Evolutionary conservation across 2,888 invertebrate genomes (phyloP).

Genomic region (Axea sp.): DNA sequence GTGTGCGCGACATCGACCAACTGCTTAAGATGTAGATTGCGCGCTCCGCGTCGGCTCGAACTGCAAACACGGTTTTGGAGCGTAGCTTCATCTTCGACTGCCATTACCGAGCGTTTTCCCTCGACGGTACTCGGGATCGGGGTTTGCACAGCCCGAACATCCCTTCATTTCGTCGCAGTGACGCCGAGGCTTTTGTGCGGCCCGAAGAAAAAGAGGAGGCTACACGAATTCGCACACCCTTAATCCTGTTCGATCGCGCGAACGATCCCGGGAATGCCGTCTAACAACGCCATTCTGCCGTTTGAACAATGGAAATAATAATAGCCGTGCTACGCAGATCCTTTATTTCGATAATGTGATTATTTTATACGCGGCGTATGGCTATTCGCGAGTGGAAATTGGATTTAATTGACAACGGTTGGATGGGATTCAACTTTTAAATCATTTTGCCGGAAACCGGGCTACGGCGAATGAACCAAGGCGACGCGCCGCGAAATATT

Average conservation of each 20-base stretch:
- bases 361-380: not conserved
- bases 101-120: slow-evolving; percentile 30
- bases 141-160: slow-evolving; percentile 22
- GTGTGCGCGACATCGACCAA: slow-evolving; percentile 13
- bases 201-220: slow-evolving; percentile 36
- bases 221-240: slow-evolving; percentile 46
- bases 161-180: slow-evolving; percentile 44
- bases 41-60: slow-evolving; percentile 62
- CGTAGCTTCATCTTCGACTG: slow-evolving; percentile 59
- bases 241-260: slow-evolving; percentile 47
- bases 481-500: slow-evolving; percentile 4
- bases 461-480: not conserved
- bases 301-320: slow-evolving; percentile 26
- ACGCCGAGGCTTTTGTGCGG: slow-evolving; percentile 52
- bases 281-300: no score
- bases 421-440: not conserved
- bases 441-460: not conserved
- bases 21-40: slow-evolving; percentile 73
- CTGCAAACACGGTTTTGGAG: slow-evolving; percentile 68
- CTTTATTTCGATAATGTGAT: slow-evolving; percentile 23
- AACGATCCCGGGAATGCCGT: not conserved
- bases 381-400: slow-evolving; percentile 8
- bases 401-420: slow-evolving; percentile 12
- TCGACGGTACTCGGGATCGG: slow-evolving; percentile 6
- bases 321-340: no score